phyloP scores from a whole-genome alignment of 1,140 invertebrate genomes.

The Saccostrea cuccullata region DNA sequence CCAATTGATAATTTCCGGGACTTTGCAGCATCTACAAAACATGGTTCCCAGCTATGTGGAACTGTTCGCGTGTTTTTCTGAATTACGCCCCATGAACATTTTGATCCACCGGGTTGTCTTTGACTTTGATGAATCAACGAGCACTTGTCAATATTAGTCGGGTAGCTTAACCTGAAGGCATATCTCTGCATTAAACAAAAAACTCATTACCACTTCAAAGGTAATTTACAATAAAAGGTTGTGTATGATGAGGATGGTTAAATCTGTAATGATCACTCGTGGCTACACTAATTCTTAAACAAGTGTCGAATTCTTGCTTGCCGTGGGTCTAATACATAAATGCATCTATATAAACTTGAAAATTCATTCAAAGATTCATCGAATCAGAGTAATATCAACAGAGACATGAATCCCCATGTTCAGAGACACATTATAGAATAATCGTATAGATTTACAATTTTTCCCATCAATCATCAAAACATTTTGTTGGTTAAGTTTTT shows the following conservation, averaged over 20 bases:
- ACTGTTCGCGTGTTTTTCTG: neutral
- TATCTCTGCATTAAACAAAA: neutral
- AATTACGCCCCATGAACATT: slow-evolving; percentile 22
- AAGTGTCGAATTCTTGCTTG: neutral
- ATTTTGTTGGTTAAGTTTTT: too few relatives aligned
- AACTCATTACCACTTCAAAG: slow-evolving; percentile 3
- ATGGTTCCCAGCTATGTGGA: neutral
- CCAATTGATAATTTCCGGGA: slow-evolving; percentile 35
- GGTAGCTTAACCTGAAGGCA: neutral
- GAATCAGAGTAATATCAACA: neutral
- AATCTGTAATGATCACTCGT: neutral
- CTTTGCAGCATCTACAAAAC: neutral
- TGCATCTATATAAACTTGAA: neutral
- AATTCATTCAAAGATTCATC: neutral
- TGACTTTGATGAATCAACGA: slow-evolving; percentile 12
- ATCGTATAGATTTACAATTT: too few relatives aligned
- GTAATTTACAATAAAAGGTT: neutral
- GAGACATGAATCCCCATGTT: neutral
- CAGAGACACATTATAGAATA: too few relatives aligned
- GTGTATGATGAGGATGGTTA: neutral
- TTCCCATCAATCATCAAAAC: too few relatives aligned
- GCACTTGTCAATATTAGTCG: neutral
- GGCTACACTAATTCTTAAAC: neutral
- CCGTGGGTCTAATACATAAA: neutral
- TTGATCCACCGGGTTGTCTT: slow-evolving; percentile 10